Evolutionary conservation across 2,888 invertebrate species (phyloP), one percentile per base, ranked within the genome.

Genomic region (Ceriagrion tenellum): DNA sequence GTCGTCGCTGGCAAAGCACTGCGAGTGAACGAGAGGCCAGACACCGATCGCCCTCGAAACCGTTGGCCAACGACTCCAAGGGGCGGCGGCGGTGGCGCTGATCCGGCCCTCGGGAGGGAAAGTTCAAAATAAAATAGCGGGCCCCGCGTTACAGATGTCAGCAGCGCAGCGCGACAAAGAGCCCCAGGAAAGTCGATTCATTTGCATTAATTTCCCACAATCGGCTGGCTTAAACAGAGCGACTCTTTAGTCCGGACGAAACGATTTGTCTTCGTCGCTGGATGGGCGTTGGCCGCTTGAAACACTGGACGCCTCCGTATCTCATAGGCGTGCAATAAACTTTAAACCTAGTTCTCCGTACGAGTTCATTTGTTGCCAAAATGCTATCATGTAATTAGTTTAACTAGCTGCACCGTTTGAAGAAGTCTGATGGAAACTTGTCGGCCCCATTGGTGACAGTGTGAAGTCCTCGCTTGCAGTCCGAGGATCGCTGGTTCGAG

Each of bases 201-300:
- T 69, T 69, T 69, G 69, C 69, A 69, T 69, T 69, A 69, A 69
- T 69, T 69, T 69, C 69, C 69, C 69, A n/a, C 69, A n/a, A n/a
- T 69, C 69, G 26, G 69, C 69, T 23, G 26, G 69, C 69, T 69
- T 69, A 69, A 69, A n/a, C n/a, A 6, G n/a, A 69, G 69, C n/a
- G 69, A 69, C 69, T n/a, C n/a, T 47, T 69, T 69, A 69, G 6
- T n/a, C 69, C 69, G 26, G 23, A 26, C 69, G 8, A 69, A 69
- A 26, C 69, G 69, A 69, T 69, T 69, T 69, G n/a, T 69, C 69
- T 69, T 69, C 69, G 69, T 69, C 69, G 26, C 26, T 23, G 69
- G 69, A 69, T 69, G 69, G 69, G 69, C 69, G 69, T 69, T 69
- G 69, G n/a, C 69, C 69, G 69, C 69, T 69, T 69, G 8, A 69